A percentile compares a stretch with the other conserved stretches of the same genome.
Conservation (phyloP, 1,140 invertebrate genomes). For the Hyphantria cunea region DNA sequence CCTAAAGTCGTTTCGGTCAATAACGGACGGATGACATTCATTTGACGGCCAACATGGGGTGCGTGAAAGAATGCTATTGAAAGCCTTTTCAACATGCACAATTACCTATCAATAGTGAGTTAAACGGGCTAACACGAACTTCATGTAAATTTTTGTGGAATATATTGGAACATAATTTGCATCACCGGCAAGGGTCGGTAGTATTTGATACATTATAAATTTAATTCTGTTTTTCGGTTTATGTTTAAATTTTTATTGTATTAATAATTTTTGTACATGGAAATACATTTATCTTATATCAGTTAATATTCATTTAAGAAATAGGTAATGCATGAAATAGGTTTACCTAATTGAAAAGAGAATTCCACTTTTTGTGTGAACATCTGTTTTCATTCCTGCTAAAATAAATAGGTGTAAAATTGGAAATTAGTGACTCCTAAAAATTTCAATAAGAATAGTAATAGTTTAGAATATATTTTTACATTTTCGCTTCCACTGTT, state of each 20-base stretch:
- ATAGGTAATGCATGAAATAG: too few species aligned
- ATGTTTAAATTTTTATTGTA: neutral
- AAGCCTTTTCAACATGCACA: slow-evolving; percentile 37
- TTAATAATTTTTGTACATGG: neutral
- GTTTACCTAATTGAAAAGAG: too few species aligned
- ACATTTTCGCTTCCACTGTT: too few species aligned
- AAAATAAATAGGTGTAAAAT: too few species aligned
- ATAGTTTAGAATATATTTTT: too few species aligned
- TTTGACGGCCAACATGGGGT: slow-evolving; percentile 42
- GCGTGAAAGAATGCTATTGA: slow-evolving; percentile 19
- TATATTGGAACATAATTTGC: slow-evolving; percentile 7
- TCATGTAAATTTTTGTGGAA: slow-evolving; percentile 15
- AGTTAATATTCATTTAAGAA: too few species aligned
- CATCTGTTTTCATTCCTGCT: too few species aligned
- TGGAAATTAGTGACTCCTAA: too few species aligned
- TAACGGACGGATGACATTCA: slow-evolving; percentile 44
- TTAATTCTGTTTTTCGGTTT: neutral
- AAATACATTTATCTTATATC: too few species aligned
- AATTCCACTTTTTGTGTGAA: too few species aligned
- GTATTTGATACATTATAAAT: neutral
- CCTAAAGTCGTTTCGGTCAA: slow-evolving; percentile 56
- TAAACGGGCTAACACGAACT: slow-evolving; percentile 23
- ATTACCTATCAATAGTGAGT: slow-evolving; percentile 30
- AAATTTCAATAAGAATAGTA: too few species aligned
- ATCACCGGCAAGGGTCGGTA: neutral